Base-by-base conservation (phyloP, 1,140 invertebrate genomes). In the Trissolcus basalis region DNA sequence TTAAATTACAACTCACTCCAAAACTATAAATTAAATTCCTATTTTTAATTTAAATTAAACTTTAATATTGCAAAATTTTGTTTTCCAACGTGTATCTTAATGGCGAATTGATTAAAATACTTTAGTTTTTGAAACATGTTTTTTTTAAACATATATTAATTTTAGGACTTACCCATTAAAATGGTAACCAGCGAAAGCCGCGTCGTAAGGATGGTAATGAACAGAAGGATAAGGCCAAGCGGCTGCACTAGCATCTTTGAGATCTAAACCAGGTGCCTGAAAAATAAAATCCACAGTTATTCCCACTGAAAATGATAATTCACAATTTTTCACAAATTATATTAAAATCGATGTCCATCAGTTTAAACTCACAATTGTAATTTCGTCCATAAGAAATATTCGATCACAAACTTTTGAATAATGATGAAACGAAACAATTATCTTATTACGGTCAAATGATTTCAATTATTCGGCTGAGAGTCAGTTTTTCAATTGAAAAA, bases 111-210 rank as follows among this genome's bases (percentile, higher is more conserved):
- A n/a, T n/a, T n/a, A n/a, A n/a, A n/a, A n/a, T n/a, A n/a, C 27
- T 16, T 45, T 60, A 60, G n/a, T 54, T 69, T 60, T 60, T 60
- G 47, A 69, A n/a, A 6, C 19, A 27, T 27, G n/a, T 27, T 27
- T 1, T 27, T 27, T 27, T 27, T 27, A 27, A n/a, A n/a, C n/a
- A n/a, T n/a, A n/a, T n/a, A n/a, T n/a, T n/a, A n/a, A n/a, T n/a
- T n/a, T n/a, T n/a, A n/a, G n/a, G n/a, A 92, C 95, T 96, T 89
- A 96, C 95, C 95, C 95, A 88, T 96, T 96, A 89, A 96, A 96
- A 67, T 95, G 94, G 89, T 97, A 97, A 78, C 93, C 94, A 45
- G 94, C 94, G 78, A 96, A 95, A 19, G 94, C 94, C 45, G 94
- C 92, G 80, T 97, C 95, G 87, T 96, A 96, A 36, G 95, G 95